Base-by-base conservation (phyloP, 2,113 vertebrate species). In the Serilophus lunatus region DNA sequence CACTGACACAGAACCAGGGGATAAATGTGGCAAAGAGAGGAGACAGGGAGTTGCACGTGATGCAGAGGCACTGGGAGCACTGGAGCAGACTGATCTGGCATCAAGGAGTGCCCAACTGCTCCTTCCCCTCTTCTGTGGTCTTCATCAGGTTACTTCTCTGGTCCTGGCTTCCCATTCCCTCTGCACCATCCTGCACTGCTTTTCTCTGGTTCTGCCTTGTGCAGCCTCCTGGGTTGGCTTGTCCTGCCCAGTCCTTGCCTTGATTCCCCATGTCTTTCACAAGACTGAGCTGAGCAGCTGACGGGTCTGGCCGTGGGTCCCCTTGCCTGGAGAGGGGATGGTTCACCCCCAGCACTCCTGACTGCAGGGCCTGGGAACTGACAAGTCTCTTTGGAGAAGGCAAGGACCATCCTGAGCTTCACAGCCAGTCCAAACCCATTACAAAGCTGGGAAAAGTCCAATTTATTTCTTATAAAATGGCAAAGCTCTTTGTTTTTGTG, bases 11-110 rank as follows among this genome's bases (percentile, higher is more conserved):
- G 45, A 78, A 13, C 44, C 18, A 29, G 25, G n/a, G 35, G 88
- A 14, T 74, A 70, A 66, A n/a, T 28, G 64, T 14, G 1, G 11
- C 60, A 47, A 36, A 50, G 66, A 81, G 69, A 54, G n/a, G 10
- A 24, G 29, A 50, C 24, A 10, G 1, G 3, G 26, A 47, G 40
- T 8, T 86, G 26, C 28, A n/a, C 0, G 0, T 12, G 36, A 9
- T 59, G 13, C 2, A 6, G 24, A 71, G 24, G 29, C 47, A 38
- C 29, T 81, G 60, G 26, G n/a, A 69, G 36, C 0, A 0, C 50
- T 65, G 33, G 49, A 78, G 20, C 38, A 65, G 40, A 23, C 24
- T 3, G 5, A 9, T 64, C 22, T 49, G 72, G 56, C 40, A 53
- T 51, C 49, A 33, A 33, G 59, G 63, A 77, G 53, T 28, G 18